Evolutionary conservation across 2,888 invertebrate species (phyloP), one percentile per base, ranked within the genome.

Genomic region (Micoletzkya japonica): DNA sequence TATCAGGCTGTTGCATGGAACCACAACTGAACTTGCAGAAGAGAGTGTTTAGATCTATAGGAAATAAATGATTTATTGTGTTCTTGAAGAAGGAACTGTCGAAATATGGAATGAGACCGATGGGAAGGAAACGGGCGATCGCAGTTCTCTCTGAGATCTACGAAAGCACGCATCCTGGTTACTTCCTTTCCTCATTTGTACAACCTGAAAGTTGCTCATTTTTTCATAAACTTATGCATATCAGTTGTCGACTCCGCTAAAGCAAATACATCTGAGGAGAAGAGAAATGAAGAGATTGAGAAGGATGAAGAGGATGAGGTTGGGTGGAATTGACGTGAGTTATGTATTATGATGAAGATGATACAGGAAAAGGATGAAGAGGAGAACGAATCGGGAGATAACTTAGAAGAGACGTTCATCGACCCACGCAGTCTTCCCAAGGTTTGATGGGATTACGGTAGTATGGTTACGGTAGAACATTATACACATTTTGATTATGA

Each of bases 121-220:
- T 78, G 77, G 82, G 80, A 2, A 70, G 75, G 56, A 81, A 80
- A 60, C 71, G 72, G 54, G 83, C 81, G 54, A 73, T 84, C 17
- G 74, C 72, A 39, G 70, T 74, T 56, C 75, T 84, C 10, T 73
- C 67, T 7, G 70, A 73, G 59, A 82, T 81, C 26, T 84, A 81
- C 71, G 77, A 81, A 6, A 74, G 72, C 10, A 71, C 79, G 1
- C 84, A 84, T 74, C 84, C 83, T 24, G 70, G 74, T 74, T 2
- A n/a, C n/a, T n/a, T n/a, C n/a, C n/a, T n/a, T n/a, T n/a, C n/a
- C n/a, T n/a, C n/a, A n/a, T n/a, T n/a, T n/a, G n/a, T n/a, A n/a
- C n/a, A n/a, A n/a, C n/a, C n/a, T n/a, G n/a, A n/a, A n/a, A n/a
- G n/a, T n/a, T n/a, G n/a, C n/a, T n/a, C n/a, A n/a, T n/a, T n/a